Evolutionary conservation across 2,113 vertebrate genomes (phyloP).

Genomic region (Laticauda colubrina): DNA sequence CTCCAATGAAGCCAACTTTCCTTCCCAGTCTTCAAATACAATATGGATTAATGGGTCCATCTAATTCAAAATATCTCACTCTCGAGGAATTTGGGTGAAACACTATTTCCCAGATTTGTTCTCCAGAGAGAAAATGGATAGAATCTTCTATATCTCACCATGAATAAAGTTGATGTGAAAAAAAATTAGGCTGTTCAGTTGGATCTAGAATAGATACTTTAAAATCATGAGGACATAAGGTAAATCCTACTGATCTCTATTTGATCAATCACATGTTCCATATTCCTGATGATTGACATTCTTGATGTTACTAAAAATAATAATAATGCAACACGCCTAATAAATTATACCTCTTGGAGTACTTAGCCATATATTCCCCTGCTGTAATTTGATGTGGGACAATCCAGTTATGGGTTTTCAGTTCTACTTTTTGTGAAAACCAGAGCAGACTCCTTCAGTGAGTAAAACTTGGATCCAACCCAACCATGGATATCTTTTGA

Average conservation of each 20-base stretch:
- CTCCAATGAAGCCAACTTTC: background rate
- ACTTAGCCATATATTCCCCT: background rate
- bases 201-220: background rate
- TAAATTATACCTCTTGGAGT: background rate
- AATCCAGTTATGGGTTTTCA: background rate
- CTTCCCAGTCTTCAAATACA: background rate
- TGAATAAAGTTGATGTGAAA: background rate
- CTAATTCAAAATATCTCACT: background rate
- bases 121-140: background rate
- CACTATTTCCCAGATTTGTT: background rate
- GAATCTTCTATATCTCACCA: background rate
- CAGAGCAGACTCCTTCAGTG: background rate
- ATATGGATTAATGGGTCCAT: background rate
- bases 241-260: background rate
- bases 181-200: background rate
- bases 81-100: background rate
- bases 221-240: background rate
- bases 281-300: background rate
- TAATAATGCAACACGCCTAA: background rate
- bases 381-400: background rate
- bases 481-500: background rate
- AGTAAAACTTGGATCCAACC: background rate
- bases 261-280: background rate
- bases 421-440: background rate
- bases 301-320: background rate